Evolutionary conservation across 2,113 vertebrate species (phyloP), one percentile per base, ranked within the genome.

Genomic region (Corapipo altera): DNA sequence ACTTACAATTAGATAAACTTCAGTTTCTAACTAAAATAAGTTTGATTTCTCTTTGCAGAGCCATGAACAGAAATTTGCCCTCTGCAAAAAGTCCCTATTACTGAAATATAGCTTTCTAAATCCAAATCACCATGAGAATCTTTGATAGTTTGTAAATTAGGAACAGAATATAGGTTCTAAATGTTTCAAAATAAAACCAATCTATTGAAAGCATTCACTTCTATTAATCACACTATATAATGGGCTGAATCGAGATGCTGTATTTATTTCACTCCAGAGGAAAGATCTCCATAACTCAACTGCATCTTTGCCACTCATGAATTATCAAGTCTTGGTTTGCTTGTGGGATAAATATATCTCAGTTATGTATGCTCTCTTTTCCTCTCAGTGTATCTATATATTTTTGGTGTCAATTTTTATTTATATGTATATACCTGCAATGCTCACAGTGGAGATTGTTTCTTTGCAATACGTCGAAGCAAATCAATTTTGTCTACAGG

Each of bases 301-400:
- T 91, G 71, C 92, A 94, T 97, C 96, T 97, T 97, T 96, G 93
- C 92, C 89, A 93, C 91, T 98, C 97, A 97, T 97, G 96, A 98
- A 97, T 98, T 97, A 97, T 89, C 93, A 96, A 93, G 95, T 93
- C 96, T 85, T 14, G 44, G 88, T 97, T 97, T 91, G 61, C 97
- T 97, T 97, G 91, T 96, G 97, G 97, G 97, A 97, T 97, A 96
- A 97, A 98, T 98, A 97, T 97, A 97, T 97, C 90, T 97, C 90
- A 85, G 93, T 97, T 97, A 97, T 94, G 95, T 96, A 97, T 81
- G 93, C 83, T 96, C 95, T 97, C 92, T 94, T 97, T 95, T 96
- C 83, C 91, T 96, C 95, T 96, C 85, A 76, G 93, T 91, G 55
- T 96, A 93, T 94, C 95, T 93, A 93, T 96, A 96, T 97, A 91